Conservation (phyloP, 2,888 invertebrate species). For the Ormia ochracea region DNA sequence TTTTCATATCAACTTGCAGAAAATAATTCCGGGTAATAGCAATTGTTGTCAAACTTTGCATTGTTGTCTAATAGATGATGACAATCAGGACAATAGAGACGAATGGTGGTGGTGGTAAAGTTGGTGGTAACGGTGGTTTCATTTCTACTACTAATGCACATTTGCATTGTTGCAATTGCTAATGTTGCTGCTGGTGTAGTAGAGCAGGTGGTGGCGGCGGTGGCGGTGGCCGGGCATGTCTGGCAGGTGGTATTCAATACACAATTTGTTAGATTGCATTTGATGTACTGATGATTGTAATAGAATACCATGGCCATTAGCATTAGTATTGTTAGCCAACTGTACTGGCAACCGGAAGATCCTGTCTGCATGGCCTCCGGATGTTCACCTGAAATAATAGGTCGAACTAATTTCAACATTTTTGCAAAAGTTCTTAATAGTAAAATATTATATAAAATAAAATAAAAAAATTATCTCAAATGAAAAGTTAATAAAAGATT, state of each 20-base stretch:
- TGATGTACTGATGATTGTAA: conserved; percentile 69
- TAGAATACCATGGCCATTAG: conserved; percentile 71
- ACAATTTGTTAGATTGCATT: conserved; percentile 36
- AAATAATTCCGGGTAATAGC: conserved; percentile 25
- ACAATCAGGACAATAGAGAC: conserved; percentile 32
- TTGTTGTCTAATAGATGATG: conserved; percentile 49
- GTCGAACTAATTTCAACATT: conserved; percentile 77
- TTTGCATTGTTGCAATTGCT: not conserved
- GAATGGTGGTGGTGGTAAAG: not conserved
- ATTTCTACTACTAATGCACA: conserved; percentile 13
- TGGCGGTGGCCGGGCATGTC: not conserved
- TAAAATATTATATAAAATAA: conserved; percentile 40
- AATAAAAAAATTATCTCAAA: conserved; percentile 3
- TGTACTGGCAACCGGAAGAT: conserved; percentile 76
- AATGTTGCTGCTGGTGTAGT: not conserved
- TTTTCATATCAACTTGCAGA: conserved; percentile 46
- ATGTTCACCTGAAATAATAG: conserved; percentile 78
- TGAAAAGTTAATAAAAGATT: not conserved
- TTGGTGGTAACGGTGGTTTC: conserved; percentile 27
- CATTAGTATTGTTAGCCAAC: conserved; percentile 74
- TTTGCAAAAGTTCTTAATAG: conserved; percentile 72
- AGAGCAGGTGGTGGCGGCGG: not conserved
- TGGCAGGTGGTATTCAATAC: conserved; percentile 31
- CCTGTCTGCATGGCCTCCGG: conserved; percentile 78
- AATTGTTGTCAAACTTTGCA: conserved; percentile 27